phyloP scores from a whole-genome alignment of 2,888 invertebrate genomes.

The Zeuzera pyrina region DNA sequence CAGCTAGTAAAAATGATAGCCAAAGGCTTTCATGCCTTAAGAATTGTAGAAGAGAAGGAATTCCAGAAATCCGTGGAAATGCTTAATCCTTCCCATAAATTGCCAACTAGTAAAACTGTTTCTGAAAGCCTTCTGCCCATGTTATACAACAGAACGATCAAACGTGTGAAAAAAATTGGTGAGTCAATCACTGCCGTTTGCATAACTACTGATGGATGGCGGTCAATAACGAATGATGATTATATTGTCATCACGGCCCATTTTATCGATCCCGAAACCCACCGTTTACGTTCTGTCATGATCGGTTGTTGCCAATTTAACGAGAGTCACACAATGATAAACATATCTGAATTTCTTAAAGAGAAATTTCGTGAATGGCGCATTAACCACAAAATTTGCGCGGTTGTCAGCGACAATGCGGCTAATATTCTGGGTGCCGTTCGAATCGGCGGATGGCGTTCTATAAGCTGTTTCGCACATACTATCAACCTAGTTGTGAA shows the following conservation, averaged over 20 bases:
- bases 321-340: conserved; percentile 3
- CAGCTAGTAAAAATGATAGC: conserved; percentile 7
- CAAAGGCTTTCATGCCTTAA: conserved; percentile 5
- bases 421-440: conserved; percentile 6
- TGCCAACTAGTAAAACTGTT: conserved; percentile 8
- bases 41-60: conserved; percentile 7
- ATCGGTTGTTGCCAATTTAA: conserved; percentile 3
- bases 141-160: conserved; percentile 1
- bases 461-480: neutral
- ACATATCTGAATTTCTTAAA: conserved; percentile 3
- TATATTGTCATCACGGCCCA: conserved; percentile 7
- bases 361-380: conserved; percentile 1
- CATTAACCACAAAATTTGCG: neutral
- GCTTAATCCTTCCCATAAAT: conserved; percentile 5
- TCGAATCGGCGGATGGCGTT: conserved; percentile 4
- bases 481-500: neutral
- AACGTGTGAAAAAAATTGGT: conserved; percentile 3
- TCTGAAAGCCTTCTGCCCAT: conserved; percentile 5
- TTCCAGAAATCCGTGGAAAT: conserved; percentile 4
- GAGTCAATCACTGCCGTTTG: conserved; percentile 4
- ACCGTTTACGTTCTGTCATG: neutral
- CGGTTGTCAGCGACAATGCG: conserved; percentile 5
- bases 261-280: conserved; percentile 3
- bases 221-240: conserved; percentile 6
- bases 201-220: conserved; percentile 7